Conservation (phyloP, 2,888 invertebrate species). For the Tinea semifulvella region DNA sequence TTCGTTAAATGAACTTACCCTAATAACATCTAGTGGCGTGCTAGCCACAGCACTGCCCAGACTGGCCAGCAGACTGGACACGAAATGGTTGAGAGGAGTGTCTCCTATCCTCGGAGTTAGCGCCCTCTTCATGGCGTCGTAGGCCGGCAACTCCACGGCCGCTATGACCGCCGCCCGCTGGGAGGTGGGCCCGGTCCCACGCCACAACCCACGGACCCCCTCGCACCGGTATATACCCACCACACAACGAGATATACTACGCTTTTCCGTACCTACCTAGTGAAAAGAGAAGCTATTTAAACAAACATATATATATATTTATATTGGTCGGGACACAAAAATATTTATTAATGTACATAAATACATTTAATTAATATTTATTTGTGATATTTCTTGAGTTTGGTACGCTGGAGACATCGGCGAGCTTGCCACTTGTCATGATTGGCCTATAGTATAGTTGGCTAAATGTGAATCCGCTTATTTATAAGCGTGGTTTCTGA, state of each 20-base stretch:
- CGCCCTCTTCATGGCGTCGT: constrained; percentile 87
- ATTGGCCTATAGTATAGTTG: no score
- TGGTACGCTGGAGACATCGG: no score
- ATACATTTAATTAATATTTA: no score
- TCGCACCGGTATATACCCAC: constrained; percentile 83
- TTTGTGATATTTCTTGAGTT: no score
- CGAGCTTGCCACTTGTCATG: no score
- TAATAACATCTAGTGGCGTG: constrained; percentile 92
- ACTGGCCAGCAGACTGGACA: constrained; percentile 90
- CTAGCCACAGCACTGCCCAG: constrained; percentile 93
- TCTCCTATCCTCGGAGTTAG: constrained; percentile 78
- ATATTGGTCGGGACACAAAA: no score
- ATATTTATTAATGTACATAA: no score
- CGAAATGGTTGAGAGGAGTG: constrained; percentile 84
- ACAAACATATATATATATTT: no score
- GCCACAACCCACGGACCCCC: constrained; percentile 87
- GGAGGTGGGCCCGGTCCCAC: constrained; percentile 92
- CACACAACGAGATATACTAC: constrained; percentile 79
- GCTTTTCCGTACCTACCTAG: constrained; percentile 67
- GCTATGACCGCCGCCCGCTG: constrained; percentile 94
- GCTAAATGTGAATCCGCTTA: no score
- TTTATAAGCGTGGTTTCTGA: no score
- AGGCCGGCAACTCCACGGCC: constrained; percentile 92
- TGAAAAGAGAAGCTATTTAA: no score
- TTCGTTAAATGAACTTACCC: constrained; percentile 77